phyloP scores from a whole-genome alignment of 2,113 vertebrate genomes.

The Eudyptes chrysolophus region DNA sequence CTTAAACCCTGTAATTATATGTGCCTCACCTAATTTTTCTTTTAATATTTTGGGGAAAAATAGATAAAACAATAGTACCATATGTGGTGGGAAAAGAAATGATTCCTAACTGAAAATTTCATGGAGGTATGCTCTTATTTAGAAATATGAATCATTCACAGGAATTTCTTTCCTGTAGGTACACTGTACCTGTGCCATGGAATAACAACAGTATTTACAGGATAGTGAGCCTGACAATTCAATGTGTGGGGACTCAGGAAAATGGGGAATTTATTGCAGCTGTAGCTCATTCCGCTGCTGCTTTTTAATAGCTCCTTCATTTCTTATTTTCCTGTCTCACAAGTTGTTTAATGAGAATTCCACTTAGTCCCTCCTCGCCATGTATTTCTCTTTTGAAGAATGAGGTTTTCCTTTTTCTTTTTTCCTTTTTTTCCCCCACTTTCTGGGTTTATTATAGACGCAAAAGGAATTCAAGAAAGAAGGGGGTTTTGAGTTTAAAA shows the following conservation, averaged over 20 bases:
- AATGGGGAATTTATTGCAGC: not conserved
- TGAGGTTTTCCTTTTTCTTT: too few relatives aligned
- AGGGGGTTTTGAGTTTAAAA: not conserved
- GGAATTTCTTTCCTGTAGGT: not conserved
- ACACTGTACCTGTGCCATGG: not conserved
- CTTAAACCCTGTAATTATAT: not conserved
- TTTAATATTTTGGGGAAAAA: not conserved
- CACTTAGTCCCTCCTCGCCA: not conserved
- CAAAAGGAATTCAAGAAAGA: not conserved
- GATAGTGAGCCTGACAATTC: not conserved
- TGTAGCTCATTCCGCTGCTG: not conserved
- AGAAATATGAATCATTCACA: not conserved
- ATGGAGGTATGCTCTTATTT: not conserved
- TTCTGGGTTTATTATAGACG: not conserved
- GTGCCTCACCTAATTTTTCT: conserved; percentile 5
- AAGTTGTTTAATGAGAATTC: not conserved
- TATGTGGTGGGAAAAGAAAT: not conserved
- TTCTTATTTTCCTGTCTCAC: not conserved
- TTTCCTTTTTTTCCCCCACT: fast-evolving
- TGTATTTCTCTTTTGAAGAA: not conserved
- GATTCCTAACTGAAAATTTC: not conserved
- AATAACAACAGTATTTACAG: not conserved
- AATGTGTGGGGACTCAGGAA: not conserved
- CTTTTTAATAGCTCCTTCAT: not conserved
- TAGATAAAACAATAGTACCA: not conserved